Base-by-base conservation (phyloP, 1,140 invertebrate species). In the Manduca sexta region DNA sequence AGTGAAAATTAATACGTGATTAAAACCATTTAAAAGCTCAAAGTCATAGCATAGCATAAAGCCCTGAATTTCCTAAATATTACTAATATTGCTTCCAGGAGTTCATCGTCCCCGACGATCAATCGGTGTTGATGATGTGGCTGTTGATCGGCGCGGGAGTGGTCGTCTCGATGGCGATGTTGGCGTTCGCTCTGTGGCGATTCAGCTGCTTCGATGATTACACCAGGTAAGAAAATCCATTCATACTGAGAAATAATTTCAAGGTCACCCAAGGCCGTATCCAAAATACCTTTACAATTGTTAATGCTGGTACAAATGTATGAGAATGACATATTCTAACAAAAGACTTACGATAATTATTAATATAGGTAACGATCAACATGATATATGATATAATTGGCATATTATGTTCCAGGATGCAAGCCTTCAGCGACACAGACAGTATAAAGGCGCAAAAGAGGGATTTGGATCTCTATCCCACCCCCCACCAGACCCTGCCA, bases 201-300 rank as follows among this genome's bases (percentile, higher is more conserved):
- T 84, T 58, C 67, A 83, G 69, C 61, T 84, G 81, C 52, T 76
- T 83, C 44, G 74, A 78, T 17, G 63, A 72, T 21, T 84, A 84
- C 38, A 70, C 74, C 31, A 81, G 72, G 81, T 78, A 44, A 47
- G 12, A 26, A 5, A 5, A n/a, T 43, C 14, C 13, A 26, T 26
- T 26, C n/a, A n/a, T n/a, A n/a, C n/a, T n/a, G n/a, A n/a, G n/a
- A n/a, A n/a, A n/a, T n/a, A n/a, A n/a, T n/a, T n/a, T n/a, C n/a
- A n/a, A n/a, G n/a, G n/a, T n/a, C n/a, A n/a, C n/a, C n/a, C n/a
- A n/a, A n/a, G n/a, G n/a, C n/a, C n/a, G n/a, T n/a, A n/a, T n/a
- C n/a, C n/a, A n/a, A n/a, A n/a, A n/a, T n/a, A n/a, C n/a, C n/a
- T n/a, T n/a, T n/a, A n/a, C n/a, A n/a, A n/a, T n/a, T n/a, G n/a